Evolutionary conservation across 2,797 vertebrate genomes (phyloP), one percentile per base, ranked within the genome.

Genomic region (Arvicola amphibius): DNA sequence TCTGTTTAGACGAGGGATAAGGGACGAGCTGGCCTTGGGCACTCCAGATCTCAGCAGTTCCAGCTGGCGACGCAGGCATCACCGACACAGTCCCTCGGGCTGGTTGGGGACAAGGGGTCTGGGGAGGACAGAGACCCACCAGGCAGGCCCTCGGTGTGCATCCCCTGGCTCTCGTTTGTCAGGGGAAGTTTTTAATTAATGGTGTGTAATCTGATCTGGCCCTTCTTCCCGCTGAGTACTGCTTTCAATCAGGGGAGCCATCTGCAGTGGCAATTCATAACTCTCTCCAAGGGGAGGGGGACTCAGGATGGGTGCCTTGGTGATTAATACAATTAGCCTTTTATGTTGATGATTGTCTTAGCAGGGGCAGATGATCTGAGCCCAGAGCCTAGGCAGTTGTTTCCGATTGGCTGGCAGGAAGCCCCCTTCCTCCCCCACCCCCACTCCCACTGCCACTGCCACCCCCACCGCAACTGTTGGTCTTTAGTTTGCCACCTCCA

Each of bases 301-400:
- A 14, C 74, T 69, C 40, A 2, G 96, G 94, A 92, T 27, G 83
- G 97, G 91, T 93, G 96, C 96, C 96, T 92, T 92, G 95, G 96
- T 98, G 98, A 98, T 98, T 97, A 98, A 98, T 97, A 97, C 97
- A 97, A 98, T 98, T 98, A 98, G 98, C 96, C 94, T 97, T 97
- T 97, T 96, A 96, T 97, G 97, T 90, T 93, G 96, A 96, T 98
- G 97, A 98, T 97, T 97, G 96, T 97, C 97, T 97, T 97, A 97
- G 97, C 96, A 61, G 96, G 97, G 96, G 94, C 96, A 97, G 97
- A 96, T 97, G 97, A 97, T 91, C 79, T 21, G n/a, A 83, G 40
- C 85, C 2, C 94, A 80, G 92, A 78, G 81, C 90, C 76, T 34
- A 71, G 89, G 91, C 90, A 73, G 79, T 59, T 0, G 0, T 63